Evolutionary conservation across 1,140 invertebrate species (phyloP).

Genomic region (Drosophila ironensis): DNA sequence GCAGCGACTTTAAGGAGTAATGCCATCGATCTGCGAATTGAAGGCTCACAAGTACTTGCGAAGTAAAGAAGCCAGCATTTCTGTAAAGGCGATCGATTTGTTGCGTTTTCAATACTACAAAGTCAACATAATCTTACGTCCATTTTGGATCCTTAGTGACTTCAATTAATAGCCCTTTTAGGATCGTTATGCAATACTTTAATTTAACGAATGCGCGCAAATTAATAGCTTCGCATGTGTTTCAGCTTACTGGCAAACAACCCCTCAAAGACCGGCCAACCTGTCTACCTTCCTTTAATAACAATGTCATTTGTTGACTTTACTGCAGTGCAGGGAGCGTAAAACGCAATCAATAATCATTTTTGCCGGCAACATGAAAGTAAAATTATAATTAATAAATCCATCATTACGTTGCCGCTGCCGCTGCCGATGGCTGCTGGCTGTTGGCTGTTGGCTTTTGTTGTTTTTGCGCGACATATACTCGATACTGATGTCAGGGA

Average conservation of each 20-base stretch:
- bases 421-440: neutral
- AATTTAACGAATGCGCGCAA: neutral
- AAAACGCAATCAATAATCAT: conserved; percentile 6
- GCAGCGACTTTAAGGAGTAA: conserved; percentile 12
- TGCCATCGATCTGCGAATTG: conserved; percentile 20
- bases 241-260: neutral
- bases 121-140: no score
- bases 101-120: neutral
- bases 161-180: no score
- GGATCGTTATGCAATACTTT: no score
- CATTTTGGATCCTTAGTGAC: no score
- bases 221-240: no score
- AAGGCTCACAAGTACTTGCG: neutral
- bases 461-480: neutral
- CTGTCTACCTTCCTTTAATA: neutral
- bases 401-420: conserved; percentile 32
- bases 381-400: conserved; percentile 67
- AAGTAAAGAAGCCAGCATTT: neutral
- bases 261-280: neutral
- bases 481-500: neutral
- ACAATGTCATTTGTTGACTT: neutral
- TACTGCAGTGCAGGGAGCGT: neutral
- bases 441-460: neutral
- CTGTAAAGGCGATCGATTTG: neutral
- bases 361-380: conserved; percentile 25